A percentile compares a stretch with the other conserved stretches of the same genome.
Evolutionary conservation across 1,140 invertebrate species (phyloP).

Genomic region (Dendrolimus punctatus): DNA sequence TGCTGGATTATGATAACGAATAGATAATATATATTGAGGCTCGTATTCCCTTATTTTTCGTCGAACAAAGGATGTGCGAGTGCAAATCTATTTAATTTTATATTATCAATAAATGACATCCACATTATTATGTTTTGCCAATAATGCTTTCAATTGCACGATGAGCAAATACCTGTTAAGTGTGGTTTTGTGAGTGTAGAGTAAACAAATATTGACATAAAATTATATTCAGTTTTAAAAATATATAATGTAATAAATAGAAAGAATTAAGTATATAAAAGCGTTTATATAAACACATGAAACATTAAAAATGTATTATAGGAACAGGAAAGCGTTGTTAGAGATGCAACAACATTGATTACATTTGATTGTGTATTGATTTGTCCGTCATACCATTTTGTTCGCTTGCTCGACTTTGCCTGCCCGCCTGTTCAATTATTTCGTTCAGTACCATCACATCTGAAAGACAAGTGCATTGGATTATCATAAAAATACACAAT

Average conservation of each 20-base stretch:
- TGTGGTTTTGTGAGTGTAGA: slow-evolving; percentile 27
- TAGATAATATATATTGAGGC: no score
- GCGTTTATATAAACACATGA: neutral
- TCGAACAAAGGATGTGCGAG: slow-evolving; percentile 13
- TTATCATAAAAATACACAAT: neutral
- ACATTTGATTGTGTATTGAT: slow-evolving; percentile 11
- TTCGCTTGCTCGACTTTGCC: slow-evolving; percentile 84
- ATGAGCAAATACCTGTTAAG: slow-evolving; percentile 66
- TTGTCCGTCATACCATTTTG: slow-evolving; percentile 82
- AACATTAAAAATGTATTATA: slow-evolving; percentile 1
- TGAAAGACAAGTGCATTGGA: slow-evolving; percentile 62
- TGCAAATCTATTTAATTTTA: slow-evolving; percentile 19
- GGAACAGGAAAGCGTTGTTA: slow-evolving; percentile 3
- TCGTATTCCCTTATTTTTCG: neutral
- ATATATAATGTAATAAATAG: neutral
- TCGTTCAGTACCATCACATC: slow-evolving; percentile 98
- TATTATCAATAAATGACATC: slow-evolving; percentile 61
- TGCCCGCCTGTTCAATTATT: slow-evolving; percentile 94
- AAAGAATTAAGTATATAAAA: slow-evolving; percentile 3
- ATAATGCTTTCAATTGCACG: slow-evolving; percentile 65
- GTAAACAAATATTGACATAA: neutral
- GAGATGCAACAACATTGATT: slow-evolving; percentile 20
- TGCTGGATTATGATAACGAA: no score
- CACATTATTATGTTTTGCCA: slow-evolving; percentile 54
- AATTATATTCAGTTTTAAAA: neutral